Evolutionary conservation across 2,797 vertebrate genomes (phyloP).

Genomic region (Amniataba percoides): DNA sequence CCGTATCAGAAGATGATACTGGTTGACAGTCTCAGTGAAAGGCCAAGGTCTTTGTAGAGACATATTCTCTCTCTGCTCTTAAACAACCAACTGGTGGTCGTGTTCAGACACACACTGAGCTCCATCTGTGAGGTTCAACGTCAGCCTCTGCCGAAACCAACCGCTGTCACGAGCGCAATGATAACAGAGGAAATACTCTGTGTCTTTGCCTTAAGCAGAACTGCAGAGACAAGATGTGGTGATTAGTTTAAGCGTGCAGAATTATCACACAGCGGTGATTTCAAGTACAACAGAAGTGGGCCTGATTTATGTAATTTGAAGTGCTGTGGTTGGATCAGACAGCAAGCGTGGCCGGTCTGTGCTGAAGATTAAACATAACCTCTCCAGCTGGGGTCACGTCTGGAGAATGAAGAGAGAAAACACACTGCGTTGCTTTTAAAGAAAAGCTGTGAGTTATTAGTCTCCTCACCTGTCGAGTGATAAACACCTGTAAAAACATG

Average conservation of each 20-base stretch:
- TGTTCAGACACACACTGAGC: slow-evolving; percentile 16
- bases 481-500: neutral
- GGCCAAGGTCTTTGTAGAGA: neutral
- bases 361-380: slow-evolving; percentile 48
- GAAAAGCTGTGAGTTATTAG: neutral
- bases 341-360: neutral
- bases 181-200: slow-evolving; percentile 23
- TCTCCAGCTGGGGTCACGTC: slow-evolving; percentile 14
- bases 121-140: slow-evolving; percentile 31
- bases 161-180: slow-evolving; percentile 24
- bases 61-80: neutral
- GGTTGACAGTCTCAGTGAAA: slow-evolving; percentile 8
- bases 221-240: slow-evolving; percentile 23
- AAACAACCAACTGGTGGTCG: slow-evolving; percentile 13
- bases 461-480: neutral
- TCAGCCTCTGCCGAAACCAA: slow-evolving; percentile 10
- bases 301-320: slow-evolving; percentile 44
- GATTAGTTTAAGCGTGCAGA: slow-evolving; percentile 51
- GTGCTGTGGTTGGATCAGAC: slow-evolving; percentile 39
- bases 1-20: neutral
- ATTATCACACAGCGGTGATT: slow-evolving; percentile 48
- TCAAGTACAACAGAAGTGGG: slow-evolving; percentile 28
- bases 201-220: slow-evolving; percentile 36
- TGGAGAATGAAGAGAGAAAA: slow-evolving; percentile 24
- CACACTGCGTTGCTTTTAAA: neutral